These are phyloP conservation scores for Bradysia coprophila DNA, from an alignment of 1,140 invertebrate genomes.

Conservation along the genomic window DNA sequence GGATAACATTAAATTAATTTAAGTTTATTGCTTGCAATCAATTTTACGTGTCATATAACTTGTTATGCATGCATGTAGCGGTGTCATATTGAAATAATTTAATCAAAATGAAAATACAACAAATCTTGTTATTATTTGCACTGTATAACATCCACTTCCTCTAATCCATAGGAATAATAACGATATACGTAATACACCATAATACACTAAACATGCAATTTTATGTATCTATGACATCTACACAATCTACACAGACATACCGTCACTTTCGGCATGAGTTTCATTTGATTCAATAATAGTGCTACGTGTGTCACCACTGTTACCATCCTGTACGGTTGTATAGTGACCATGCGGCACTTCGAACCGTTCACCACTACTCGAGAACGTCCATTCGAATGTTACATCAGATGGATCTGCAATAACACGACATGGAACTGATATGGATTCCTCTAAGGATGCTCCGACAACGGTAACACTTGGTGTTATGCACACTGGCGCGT, in stretches of 20 bases:
- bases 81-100: too few relatives aligned
- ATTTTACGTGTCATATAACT: too few relatives aligned
- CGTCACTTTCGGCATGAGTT: conserved; percentile 22
- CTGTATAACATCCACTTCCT: too few relatives aligned
- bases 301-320: not conserved
- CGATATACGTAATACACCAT: too few relatives aligned
- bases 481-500: conserved; percentile 59
- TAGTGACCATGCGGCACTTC: conserved; percentile 44
- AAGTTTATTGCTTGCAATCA: too few relatives aligned
- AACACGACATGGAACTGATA: conserved; percentile 64
- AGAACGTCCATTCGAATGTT: conserved; percentile 75
- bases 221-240: not conserved
- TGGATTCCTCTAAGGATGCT: conserved; percentile 61
- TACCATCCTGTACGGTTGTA: conserved; percentile 20
- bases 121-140: too few relatives aligned
- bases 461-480: conserved; percentile 53
- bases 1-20: too few relatives aligned
- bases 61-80: too few relatives aligned
- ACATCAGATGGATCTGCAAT: conserved; percentile 70
- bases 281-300: conserved; percentile 17
- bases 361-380: conserved; percentile 68
- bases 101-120: too few relatives aligned
- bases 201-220: too few relatives aligned
- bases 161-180: too few relatives aligned
- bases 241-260: conserved; percentile 8